Base-by-base conservation (phyloP, 2,888 invertebrate species). In the Parnassius orleans region DNA sequence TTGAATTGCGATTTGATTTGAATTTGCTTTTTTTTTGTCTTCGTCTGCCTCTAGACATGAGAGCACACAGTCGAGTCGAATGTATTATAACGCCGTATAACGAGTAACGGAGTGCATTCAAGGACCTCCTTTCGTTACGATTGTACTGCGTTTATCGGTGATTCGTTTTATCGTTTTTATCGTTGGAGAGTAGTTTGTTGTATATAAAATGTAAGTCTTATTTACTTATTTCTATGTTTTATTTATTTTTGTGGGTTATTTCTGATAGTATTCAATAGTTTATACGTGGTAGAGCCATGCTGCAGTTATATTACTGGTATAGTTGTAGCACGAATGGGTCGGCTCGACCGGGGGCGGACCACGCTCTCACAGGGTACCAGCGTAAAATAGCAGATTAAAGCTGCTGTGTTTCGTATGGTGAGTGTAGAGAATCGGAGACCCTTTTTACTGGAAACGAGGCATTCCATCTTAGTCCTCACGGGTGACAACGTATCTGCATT, bases 81-180 rank as follows among this genome's bases (percentile, higher is more conserved):
- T 62, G 62, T 50, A 58, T 62, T 62, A 62, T 62, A 62, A 62
- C 62, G 62, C 53, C 62, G 62, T 54, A 50, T 62, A 62, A 62
- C 62, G 62, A 62, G 54, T 62, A 62, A 62, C 62, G 62, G 44
- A 5, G 57, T 48, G 12, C 62, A 62, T 54, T 62, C 62, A 62
- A 58, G 57, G 44, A 43, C 62, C 53, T 57, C 12, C 57, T 9
- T 50, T 62, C 57, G 62, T 58, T 54, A 57, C 44, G 14, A 41
- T 10, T 11, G 58, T 42, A 15, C 42, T 55, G 12, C 52, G 53
- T 53, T 56, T 55, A 12, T 44, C 15, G n/a, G 12, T 14, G 43
- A 7, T 46, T n/a, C 42, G 48, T 14, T 14, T 48, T 52, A 52
- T 41, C 19, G 11, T n/a, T 33, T 5, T 19, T 24, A 46, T 51